Evolutionary conservation across 2,797 vertebrate genomes (phyloP).

Genomic region (Morus bassanus): DNA sequence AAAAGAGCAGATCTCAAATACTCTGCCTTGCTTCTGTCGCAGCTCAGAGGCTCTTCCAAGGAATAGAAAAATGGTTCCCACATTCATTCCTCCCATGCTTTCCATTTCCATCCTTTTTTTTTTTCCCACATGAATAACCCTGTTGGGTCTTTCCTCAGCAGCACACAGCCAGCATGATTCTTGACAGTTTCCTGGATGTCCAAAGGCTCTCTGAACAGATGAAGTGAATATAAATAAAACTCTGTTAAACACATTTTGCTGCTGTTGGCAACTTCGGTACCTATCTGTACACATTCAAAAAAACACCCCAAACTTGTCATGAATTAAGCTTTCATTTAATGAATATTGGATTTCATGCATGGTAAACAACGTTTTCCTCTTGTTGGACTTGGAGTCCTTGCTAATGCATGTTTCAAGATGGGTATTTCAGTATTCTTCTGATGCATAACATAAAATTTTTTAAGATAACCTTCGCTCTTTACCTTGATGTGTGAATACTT

Average conservation of each 20-base stretch:
- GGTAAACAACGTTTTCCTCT: background rate
- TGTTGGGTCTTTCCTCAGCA: background rate
- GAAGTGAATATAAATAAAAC: background rate
- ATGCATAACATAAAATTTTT: background rate
- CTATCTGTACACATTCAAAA: background rate
- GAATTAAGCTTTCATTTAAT: background rate
- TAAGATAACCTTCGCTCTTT: background rate
- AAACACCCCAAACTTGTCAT: fast-evolving
- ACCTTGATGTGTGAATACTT: background rate
- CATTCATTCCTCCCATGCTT: background rate
- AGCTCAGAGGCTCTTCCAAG: background rate
- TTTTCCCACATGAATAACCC: background rate
- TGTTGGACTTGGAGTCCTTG: background rate
- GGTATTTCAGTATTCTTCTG: background rate
- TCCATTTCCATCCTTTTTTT: background rate
- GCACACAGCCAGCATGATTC: background rate
- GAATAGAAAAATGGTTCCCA: background rate
- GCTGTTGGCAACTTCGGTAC: background rate
- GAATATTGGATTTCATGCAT: background rate
- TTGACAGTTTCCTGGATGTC: background rate
- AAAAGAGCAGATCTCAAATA: background rate
- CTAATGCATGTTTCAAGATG: background rate
- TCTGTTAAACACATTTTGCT: background rate
- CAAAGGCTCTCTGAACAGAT: background rate
- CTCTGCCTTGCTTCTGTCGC: background rate